These are phyloP conservation scores for Thyatira batis DNA, from an alignment of 2,888 invertebrate genomes.

Conservation along the genomic window DNA sequence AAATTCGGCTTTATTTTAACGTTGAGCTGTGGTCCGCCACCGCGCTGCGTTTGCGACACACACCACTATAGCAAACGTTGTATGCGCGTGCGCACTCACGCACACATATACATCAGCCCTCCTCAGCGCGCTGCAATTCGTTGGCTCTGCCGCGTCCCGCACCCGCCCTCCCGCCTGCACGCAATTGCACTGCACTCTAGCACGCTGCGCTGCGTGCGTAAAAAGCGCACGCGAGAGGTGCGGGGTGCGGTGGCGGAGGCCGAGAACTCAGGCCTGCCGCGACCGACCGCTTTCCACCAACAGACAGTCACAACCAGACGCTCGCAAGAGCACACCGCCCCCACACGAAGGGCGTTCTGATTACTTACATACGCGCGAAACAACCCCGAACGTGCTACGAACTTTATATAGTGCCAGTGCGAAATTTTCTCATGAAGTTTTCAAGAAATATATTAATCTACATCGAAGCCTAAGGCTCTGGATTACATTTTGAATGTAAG, in stretches of 20 bases:
- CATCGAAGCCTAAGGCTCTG: constrained; percentile 9
- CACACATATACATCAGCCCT: constrained; percentile 67
- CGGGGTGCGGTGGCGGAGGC: constrained; percentile 59
- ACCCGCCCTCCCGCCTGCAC: constrained; percentile 63
- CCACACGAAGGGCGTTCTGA: constrained; percentile 61
- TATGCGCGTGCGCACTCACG: constrained; percentile 68
- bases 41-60: constrained; percentile 43
- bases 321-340: constrained; percentile 77
- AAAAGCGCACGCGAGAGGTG: constrained; percentile 80
- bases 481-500: constrained; percentile 26
- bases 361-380: constrained; percentile 53
- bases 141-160: constrained; percentile 60
- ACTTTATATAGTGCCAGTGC: constrained; percentile 70
- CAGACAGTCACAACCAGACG: constrained; percentile 74
- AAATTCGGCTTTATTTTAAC: constrained; percentile 71
- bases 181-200: constrained; percentile 80
- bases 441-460: constrained; percentile 30
- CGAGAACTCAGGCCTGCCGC: constrained; percentile 40
- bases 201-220: constrained; percentile 75
- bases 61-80: constrained; percentile 33
- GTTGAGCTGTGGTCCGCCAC: constrained; percentile 44
- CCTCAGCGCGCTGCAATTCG: constrained; percentile 80
- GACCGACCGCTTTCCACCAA: constrained; percentile 52
- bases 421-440: constrained; percentile 48
- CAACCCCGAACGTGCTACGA: constrained; percentile 65